Evolutionary conservation across 2,888 invertebrate genomes (phyloP), one percentile per base, ranked within the genome.

Genomic region (Cosmia trapezina): DNA sequence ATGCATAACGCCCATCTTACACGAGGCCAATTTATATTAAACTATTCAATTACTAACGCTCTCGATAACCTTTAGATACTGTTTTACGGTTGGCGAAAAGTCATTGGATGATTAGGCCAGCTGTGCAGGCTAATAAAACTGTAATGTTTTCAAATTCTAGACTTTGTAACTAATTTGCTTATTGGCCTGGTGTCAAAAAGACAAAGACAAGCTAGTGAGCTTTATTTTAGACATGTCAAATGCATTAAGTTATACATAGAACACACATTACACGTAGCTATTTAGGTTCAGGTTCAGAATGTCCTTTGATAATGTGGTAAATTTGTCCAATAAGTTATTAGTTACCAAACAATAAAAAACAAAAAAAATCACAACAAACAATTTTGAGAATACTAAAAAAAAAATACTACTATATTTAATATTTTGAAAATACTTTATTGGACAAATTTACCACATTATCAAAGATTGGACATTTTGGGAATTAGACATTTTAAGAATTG

Each of bases 151-250:
- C 12, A 51, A 17, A 41, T 49, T 14, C 14, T 41, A 17, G 6
- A 73, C 12, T 28, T 14, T n/a, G n/a, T 11, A 22, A 53, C 51
- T 33, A 7, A 19, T 19, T 45, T 19, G 14, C 14, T 56, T 9
- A 63, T 53, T 57, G 49, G 22, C 51, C 47, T 59, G 5, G 28
- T 62, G 76, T 59, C 9, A 70, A 49, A 49, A 37, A 45, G 11
- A 41, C 28, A 43, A 78, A 68, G 68, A 78, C 60, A 73, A 78
- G 22, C 56, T 76, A 63, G 11, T 33, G 11, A 66, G 65, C 37
- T 45, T 17, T 57, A 69, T 54, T 63, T 8, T 51, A 62, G 17
- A 12, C 22, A 47, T 9, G 11, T 33, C 8, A 17, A 57, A 19
- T 11, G 5, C 14, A 47, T 41, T 49, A 45, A 56, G n/a, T 53